Evolutionary conservation across 2,113 vertebrate genomes (phyloP), one percentile per base, ranked within the genome.

Genomic region (Carassius auratus): DNA sequence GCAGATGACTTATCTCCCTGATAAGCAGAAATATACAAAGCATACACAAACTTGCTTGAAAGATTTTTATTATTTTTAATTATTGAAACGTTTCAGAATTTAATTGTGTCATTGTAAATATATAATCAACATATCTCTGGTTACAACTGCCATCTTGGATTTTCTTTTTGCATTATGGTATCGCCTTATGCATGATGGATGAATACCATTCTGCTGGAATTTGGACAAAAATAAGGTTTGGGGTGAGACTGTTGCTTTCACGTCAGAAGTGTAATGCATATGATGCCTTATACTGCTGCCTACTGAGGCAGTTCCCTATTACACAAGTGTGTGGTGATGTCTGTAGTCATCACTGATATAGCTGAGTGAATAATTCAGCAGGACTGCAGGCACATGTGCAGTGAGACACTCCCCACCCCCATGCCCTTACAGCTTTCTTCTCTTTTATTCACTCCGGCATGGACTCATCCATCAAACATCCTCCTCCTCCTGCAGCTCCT

Each of bases 331-430:
- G 38, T 10, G 6, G 71, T 23, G 42, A 13, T 17, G 38, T 5
- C 19, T 73, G 69, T 45, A 21, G 69, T 73, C 21, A 73, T 73
- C 9, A 45, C 38, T 45, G 71, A 74, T 74, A 73, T 73, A 74
- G 38, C 38, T 23, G 10, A 88, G 90, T 93, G 91, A 94, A 94
- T 94, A 92, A 94, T 93, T 93, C 92, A 93, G 90, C 19, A 85
- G 86, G 84, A 86, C 68, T 69, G 74, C 9, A 50, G 64, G 50
- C 74, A 84, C 59, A 81, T 73, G 84, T 81, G 69, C 38, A 26
- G 42, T 21, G 4, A 73, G 57, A 76, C 23, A 6, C 36, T 13
- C 42, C n/a, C 50, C 9, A 2, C 45, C 10, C 9, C 45, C 42
- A 30, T 42, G 15, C 33, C 66, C 3, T 19, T 38, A 38, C 33